Percentiles rank a stretch among this genome's conserved stretches.
Conservation (phyloP, 2,888 invertebrate genomes). For the Himalopsyche tibetana region DNA sequence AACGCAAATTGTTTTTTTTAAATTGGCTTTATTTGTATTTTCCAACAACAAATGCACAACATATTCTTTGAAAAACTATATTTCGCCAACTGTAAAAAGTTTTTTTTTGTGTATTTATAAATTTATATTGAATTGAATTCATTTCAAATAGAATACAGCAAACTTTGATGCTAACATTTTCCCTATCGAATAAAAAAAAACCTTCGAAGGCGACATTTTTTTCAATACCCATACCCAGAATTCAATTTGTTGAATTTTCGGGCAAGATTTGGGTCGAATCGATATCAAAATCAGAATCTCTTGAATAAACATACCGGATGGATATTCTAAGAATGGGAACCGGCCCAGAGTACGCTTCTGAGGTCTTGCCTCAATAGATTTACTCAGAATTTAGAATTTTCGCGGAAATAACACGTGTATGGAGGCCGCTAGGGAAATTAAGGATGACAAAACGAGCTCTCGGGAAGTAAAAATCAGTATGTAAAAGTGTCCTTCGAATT, state of each 20-base stretch:
- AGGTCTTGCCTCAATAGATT: conserved; percentile 9
- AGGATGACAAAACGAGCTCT: conserved; percentile 1
- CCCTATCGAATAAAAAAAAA: conserved; percentile 3
- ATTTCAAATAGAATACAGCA: conserved; percentile 19
- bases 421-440: conserved; percentile 36
- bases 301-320: conserved; percentile 4
- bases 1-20: too few species aligned
- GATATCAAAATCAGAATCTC: not conserved
- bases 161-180: conserved; percentile 3
- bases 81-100: not conserved
- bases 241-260: conserved; percentile 33
- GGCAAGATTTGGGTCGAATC: not conserved
- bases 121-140: not conserved
- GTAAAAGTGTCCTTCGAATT: conserved; percentile 1
- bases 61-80: not conserved
- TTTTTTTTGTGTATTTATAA: not conserved
- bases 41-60: not conserved
- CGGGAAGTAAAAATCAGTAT: conserved; percentile 27
- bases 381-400: conserved; percentile 5
- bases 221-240: conserved; percentile 10
- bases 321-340: conserved; percentile 12
- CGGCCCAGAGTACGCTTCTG: conserved; percentile 31
- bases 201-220: not conserved
- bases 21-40: too few species aligned
- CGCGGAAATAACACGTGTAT: conserved; percentile 14